These are phyloP conservation scores for Tenthredo distinguenda DNA, from an alignment of 2,888 invertebrate species.

Conservation along the genomic window DNA sequence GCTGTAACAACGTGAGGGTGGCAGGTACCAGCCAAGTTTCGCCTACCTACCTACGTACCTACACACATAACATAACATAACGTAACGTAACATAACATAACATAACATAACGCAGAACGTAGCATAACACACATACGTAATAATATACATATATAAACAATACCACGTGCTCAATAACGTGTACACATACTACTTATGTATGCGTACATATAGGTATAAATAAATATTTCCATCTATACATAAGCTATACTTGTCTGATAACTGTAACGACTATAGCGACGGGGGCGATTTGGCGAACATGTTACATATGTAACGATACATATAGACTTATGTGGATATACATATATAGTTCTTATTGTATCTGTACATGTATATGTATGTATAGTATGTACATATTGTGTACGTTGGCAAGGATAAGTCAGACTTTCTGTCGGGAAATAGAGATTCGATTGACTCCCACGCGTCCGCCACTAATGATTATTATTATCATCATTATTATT, in stretches of 20 bases:
- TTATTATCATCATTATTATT: conserved; percentile 30
- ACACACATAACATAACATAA: background rate
- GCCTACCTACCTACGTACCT: background rate
- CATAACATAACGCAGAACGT: background rate
- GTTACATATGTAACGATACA: background rate
- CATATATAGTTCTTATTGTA: background rate
- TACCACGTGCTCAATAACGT: conserved; percentile 27
- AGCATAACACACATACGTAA: background rate
- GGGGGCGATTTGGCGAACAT: background rate
- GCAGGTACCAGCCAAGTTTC: conserved; percentile 8
- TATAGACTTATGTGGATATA: background rate
- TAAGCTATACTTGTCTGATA: background rate
- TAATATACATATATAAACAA: conserved; percentile 7
- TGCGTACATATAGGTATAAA: background rate
- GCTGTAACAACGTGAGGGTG: conserved; percentile 35
- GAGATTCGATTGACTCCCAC: conserved; percentile 72
- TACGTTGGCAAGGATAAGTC: conserved; percentile 25
- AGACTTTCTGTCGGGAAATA: conserved; percentile 64
- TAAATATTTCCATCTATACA: background rate
- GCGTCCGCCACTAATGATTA: conserved; percentile 53
- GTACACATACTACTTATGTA: background rate
- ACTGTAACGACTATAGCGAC: background rate
- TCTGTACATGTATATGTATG: background rate
- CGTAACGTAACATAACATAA: background rate
- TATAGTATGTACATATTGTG: background rate